Percentiles rank a stretch among this genome's conserved stretches.
phyloP scores from a whole-genome alignment of 53 echinoderm and acorn worm genomes.

The Holothuria leucospilota region DNA sequence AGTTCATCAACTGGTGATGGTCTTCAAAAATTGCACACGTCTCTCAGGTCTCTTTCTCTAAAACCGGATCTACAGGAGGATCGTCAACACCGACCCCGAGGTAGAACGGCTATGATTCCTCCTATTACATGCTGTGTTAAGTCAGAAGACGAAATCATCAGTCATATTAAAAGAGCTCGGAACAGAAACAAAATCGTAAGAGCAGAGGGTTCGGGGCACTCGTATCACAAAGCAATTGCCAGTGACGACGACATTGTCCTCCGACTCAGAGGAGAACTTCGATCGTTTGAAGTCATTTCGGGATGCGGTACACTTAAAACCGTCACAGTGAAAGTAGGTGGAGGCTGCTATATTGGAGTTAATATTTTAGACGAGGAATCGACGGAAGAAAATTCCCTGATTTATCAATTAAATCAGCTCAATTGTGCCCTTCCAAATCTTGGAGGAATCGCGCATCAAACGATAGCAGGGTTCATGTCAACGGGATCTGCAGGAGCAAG shows the following conservation, averaged over 20 bases:
- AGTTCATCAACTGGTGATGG: too few relatives aligned
- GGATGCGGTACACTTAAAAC: too few relatives aligned
- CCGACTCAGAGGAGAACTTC: not conserved
- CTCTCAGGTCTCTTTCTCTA: too few relatives aligned
- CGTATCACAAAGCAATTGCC: not conserved
- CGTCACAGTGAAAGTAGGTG: not conserved
- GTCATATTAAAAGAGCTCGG: not conserved
- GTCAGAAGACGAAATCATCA: not conserved
- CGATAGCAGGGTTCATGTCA: conserved; percentile 5
- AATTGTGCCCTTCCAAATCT: conserved; percentile 24
- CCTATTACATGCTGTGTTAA: too few relatives aligned
- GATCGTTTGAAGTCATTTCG: not conserved
- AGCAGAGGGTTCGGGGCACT: not conserved
- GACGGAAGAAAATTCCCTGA: not conserved
- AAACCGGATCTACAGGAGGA: too few relatives aligned
- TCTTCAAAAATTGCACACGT: too few relatives aligned
- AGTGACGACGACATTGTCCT: not conserved
- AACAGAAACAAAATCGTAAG: not conserved
- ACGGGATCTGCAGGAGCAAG: conserved; percentile 41
- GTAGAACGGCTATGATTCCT: too few relatives aligned
- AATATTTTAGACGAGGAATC: not conserved
- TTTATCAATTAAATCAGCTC: not conserved
- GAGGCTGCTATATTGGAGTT: not conserved
- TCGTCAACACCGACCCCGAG: too few relatives aligned
- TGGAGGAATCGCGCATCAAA: conserved; percentile 33